Evolutionary conservation across 2,888 invertebrate genomes (phyloP).

Genomic region (Hydrotaea diabolus): DNA sequence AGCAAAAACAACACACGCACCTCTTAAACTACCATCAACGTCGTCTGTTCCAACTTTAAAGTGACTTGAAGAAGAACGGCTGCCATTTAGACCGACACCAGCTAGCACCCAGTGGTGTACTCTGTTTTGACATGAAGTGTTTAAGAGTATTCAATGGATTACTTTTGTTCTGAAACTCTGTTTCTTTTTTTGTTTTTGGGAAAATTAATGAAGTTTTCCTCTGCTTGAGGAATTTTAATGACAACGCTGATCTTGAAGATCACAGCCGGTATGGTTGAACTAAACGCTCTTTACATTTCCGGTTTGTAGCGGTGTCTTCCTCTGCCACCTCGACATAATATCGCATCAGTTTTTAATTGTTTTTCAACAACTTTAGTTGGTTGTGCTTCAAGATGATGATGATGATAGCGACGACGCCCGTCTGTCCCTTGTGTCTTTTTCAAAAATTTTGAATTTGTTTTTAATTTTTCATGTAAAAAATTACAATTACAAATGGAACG

Average conservation of each 20-base stretch:
- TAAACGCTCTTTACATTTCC: background rate
- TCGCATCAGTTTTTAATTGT: constrained; percentile 53
- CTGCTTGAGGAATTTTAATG: no score
- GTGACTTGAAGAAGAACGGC: no score
- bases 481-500: constrained; percentile 5
- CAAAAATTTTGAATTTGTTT: background rate
- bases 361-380: background rate
- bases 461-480: background rate
- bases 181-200: no score
- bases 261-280: background rate
- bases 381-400: background rate
- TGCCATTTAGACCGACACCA: no score
- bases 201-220: background rate
- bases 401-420: no score
- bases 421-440: background rate
- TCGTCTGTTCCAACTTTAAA: no score
- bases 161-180: no score
- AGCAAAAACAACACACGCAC: no score
- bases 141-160: no score
- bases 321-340: background rate
- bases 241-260: background rate
- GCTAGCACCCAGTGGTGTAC: no score
- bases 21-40: no score
- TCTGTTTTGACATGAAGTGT: background rate
- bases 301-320: background rate